Evolutionary conservation across 2,888 invertebrate species (phyloP).

Genomic region (Pegoplata infirma): DNA sequence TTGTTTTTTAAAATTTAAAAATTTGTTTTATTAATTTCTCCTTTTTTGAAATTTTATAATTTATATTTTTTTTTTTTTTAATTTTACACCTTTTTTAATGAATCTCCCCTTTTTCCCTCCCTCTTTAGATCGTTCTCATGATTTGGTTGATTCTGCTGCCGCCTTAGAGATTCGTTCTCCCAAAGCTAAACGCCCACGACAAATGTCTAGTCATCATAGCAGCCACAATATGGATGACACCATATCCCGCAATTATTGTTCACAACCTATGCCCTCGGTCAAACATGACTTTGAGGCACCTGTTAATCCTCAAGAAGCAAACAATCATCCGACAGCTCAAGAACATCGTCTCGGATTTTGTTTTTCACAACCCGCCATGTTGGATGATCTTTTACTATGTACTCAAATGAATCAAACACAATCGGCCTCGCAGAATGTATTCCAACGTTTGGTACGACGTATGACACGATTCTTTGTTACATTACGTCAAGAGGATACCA

Average conservation of each 20-base stretch:
- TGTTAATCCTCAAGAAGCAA: slow-evolving; percentile 48
- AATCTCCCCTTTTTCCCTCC: slow-evolving; percentile 13
- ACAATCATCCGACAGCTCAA: slow-evolving; percentile 68
- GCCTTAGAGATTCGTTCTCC: slow-evolving; percentile 75
- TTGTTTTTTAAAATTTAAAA: slow-evolving; percentile 65
- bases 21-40: slow-evolving; percentile 36
- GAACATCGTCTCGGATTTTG: slow-evolving; percentile 81
- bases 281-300: slow-evolving; percentile 64
- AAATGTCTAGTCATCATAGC: slow-evolving; percentile 73
- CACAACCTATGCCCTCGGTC: slow-evolving; percentile 77
- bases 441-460: slow-evolving; percentile 90
- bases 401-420: slow-evolving; percentile 82
- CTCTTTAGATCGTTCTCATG: slow-evolving; percentile 74
- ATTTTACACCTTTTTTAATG: slow-evolving; percentile 12
- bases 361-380: slow-evolving; percentile 92
- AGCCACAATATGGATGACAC: slow-evolving; percentile 74
- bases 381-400: slow-evolving; percentile 88
- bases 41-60: slow-evolving; percentile 7
- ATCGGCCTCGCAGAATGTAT: slow-evolving; percentile 80
- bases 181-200: slow-evolving; percentile 75
- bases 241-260: slow-evolving; percentile 77
- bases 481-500: slow-evolving; percentile 83
- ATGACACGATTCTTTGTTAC: slow-evolving; percentile 96
- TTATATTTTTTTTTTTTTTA: slow-evolving; percentile 10
- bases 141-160: slow-evolving; percentile 74